phyloP scores from a whole-genome alignment of 2,888 invertebrate genomes.

The Meganola albula region DNA sequence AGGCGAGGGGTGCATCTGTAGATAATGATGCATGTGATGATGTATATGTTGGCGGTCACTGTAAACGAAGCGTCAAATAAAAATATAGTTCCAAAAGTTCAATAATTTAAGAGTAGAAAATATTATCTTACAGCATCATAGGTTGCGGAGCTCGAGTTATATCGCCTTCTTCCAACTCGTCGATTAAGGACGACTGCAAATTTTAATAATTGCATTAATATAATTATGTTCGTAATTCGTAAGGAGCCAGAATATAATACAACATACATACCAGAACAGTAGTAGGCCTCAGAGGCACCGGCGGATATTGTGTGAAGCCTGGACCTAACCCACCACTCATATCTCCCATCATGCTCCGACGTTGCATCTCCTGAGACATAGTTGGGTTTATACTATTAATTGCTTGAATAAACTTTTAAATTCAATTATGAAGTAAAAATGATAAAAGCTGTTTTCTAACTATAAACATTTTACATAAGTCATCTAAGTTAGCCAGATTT shows the following conservation, averaged over 20 bases:
- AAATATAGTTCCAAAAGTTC: not conserved
- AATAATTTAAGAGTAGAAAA: conserved; percentile 2
- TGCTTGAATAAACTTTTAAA: too few relatives aligned
- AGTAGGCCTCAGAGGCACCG: conserved; percentile 36
- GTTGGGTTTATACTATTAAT: not conserved
- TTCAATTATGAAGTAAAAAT: too few relatives aligned
- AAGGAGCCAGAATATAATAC: not conserved
- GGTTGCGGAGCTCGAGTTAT: conserved; percentile 29
- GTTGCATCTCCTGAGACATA: conserved; percentile 59
- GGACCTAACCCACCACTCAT: conserved; percentile 31
- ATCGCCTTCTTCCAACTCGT: conserved; percentile 53
- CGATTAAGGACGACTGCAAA: conserved; percentile 45
- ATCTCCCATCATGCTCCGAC: conserved; percentile 63
- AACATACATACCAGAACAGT: conserved; percentile 35
- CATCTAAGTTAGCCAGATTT: too few relatives aligned
- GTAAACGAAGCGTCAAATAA: conserved; percentile 23
- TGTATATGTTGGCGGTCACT: conserved; percentile 82
- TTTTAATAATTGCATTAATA: not conserved
- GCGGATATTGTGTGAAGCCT: conserved; percentile 31
- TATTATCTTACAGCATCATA: conserved; percentile 48
- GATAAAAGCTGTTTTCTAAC: too few relatives aligned
- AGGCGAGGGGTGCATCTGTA: conserved; percentile 71
- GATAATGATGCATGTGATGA: conserved; percentile 87
- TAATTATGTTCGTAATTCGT: too few relatives aligned
- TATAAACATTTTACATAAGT: too few relatives aligned